phyloP scores from a whole-genome alignment of 2,797 vertebrate genomes.

The Pogonophryne albipinna region DNA sequence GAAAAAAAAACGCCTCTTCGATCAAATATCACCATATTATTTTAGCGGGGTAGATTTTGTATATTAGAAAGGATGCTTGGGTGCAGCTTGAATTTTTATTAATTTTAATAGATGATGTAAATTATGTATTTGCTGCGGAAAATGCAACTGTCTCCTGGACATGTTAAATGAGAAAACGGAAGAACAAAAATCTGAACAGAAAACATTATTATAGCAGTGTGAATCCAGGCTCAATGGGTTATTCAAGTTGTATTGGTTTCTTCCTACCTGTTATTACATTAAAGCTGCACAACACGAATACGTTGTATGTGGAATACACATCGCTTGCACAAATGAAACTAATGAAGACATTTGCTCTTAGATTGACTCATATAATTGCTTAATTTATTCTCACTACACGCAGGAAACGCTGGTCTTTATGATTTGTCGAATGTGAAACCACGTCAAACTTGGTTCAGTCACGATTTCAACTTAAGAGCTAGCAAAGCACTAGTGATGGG shows the following conservation, averaged over 20 bases:
- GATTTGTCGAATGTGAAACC: slow-evolving; percentile 54
- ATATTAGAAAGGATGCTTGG: slow-evolving; percentile 36
- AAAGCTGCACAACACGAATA: slow-evolving; percentile 30
- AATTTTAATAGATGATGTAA: slow-evolving; percentile 67
- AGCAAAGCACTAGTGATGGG: slow-evolving; percentile 9
- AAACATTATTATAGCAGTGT: slow-evolving; percentile 52
- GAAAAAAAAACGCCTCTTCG: too few species aligned
- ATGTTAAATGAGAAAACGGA: slow-evolving; percentile 30
- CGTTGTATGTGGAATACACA: slow-evolving; percentile 32
- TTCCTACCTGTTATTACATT: slow-evolving; percentile 34
- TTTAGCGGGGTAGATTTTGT: too few species aligned
- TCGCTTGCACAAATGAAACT: slow-evolving; percentile 49
- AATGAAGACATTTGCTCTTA: slow-evolving; percentile 36
- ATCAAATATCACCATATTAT: too few species aligned
- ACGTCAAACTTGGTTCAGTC: slow-evolving; percentile 39
- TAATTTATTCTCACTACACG: slow-evolving; percentile 53
- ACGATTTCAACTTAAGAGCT: slow-evolving; percentile 42
- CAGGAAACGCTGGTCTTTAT: slow-evolving; percentile 49
- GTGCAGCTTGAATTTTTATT: slow-evolving; percentile 53
- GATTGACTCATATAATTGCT: slow-evolving; percentile 51
- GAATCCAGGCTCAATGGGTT: slow-evolving; percentile 29
- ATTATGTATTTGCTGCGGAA: slow-evolving; percentile 39
- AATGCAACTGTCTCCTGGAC: slow-evolving; percentile 31
- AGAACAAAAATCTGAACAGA: slow-evolving; percentile 13
- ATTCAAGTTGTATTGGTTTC: slow-evolving; percentile 50